Conservation (phyloP, 2,888 invertebrate genomes). For the Cenopis cana region DNA sequence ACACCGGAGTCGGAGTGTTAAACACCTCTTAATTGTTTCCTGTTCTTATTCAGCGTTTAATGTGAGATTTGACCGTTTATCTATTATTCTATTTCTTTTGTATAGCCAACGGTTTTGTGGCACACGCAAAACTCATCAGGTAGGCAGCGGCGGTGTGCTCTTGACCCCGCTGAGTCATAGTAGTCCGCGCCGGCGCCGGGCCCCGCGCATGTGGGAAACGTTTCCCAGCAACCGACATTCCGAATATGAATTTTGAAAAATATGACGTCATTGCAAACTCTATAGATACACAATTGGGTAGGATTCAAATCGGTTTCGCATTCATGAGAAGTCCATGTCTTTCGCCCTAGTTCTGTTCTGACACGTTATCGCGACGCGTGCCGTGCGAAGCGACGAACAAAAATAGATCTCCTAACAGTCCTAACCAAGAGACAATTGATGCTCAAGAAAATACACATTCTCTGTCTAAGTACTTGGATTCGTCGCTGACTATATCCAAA, state of each 20-base stretch:
- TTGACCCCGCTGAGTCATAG: conserved; percentile 79
- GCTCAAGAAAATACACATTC: no score
- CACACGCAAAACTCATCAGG: conserved; percentile 72
- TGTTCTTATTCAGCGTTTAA: conserved; percentile 12
- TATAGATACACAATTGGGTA: neutral
- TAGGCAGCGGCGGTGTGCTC: conserved; percentile 73
- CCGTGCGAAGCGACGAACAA: neutral
- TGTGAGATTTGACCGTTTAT: conserved; percentile 9
- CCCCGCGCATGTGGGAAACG: conserved; percentile 53
- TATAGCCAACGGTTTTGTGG: conserved; percentile 57
- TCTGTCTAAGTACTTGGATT: no score
- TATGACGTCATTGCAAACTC: conserved; percentile 10
- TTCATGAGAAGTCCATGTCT: no score
- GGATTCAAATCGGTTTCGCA: no score
- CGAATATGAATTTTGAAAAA: conserved; percentile 37
- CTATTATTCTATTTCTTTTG: conserved; percentile 27
- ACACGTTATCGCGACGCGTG: neutral
- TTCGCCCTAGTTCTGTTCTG: no score
- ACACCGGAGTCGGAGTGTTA: neutral
- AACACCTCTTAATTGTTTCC: conserved; percentile 16
- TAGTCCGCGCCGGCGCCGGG: conserved; percentile 50
- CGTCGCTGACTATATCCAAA: no score
- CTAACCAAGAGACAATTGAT: no score
- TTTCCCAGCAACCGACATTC: conserved; percentile 31
- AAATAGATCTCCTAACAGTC: neutral